Evolutionary conservation across 1,140 invertebrate species (phyloP), one percentile per base, ranked within the genome.

Genomic region (Plodia interpunctella): DNA sequence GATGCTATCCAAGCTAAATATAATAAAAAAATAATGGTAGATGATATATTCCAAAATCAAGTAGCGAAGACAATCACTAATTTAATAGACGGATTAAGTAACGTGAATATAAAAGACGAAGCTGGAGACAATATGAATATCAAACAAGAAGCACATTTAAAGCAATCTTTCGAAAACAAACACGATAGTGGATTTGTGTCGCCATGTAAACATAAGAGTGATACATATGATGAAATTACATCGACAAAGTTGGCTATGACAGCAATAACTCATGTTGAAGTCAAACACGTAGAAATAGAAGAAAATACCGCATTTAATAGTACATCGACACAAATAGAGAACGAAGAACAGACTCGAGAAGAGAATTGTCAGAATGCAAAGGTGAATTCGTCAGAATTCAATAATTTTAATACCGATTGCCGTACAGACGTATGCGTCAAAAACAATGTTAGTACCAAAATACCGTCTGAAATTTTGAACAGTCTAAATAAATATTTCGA

Each of bases 401-500:
- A 32, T 1, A 32, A 4, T 11, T 9, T 32, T 6, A 51, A 25
- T 60, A 71, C 9, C 2, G 38, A 44, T 3, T 2, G n/a, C 15
- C 15, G 13, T 44, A 44, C 9, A 44, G n/a, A 13, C 3, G 15
- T 15, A 44, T 44, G 13, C 5, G 4, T 44, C 13, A 13, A 35
- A 5, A 35, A 35, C n/a, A n/a, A n/a, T n/a, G n/a, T 11, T 9
- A 35, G 32, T 5, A 9, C 15, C 13, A 17, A n/a, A 13, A 44
- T 44, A 35, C 38, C 38, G 13, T 13, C 38, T 13, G 9, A 60
- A 55, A 63, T 70, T 20, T 38, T 62, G 19, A 59, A 70, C 1
- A 57, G 54, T 3, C 54, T 66, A 35, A 65, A 60, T 21, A 68
- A 32, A 63, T 28, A 53, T 15, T 17, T 38, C n/a, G 67, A 63